phyloP scores from a whole-genome alignment of 2,888 invertebrate species.

The Folsomia manolachei region DNA sequence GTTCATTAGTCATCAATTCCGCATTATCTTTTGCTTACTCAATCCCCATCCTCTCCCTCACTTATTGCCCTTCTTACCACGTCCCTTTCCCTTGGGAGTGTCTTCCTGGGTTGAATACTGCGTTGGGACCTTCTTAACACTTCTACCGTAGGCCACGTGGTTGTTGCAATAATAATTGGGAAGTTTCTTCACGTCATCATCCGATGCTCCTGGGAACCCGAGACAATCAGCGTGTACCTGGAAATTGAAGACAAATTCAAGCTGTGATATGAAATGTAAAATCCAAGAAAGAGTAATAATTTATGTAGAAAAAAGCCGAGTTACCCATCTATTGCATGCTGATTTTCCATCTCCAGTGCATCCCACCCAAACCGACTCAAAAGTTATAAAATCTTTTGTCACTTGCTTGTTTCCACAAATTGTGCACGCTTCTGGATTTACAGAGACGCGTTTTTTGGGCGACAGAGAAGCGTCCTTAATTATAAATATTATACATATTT shows the following conservation, averaged over 20 bases:
- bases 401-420: background rate
- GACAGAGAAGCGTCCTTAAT: background rate
- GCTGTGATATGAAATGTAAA: background rate
- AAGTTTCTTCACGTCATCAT: background rate
- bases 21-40: no score
- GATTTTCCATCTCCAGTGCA: background rate
- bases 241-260: no score
- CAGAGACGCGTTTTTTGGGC: background rate
- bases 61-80: background rate
- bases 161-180: background rate
- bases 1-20: no score
- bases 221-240: background rate
- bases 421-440: background rate
- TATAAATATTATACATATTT: background rate
- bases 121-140: background rate
- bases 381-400: slow-evolving; percentile 1
- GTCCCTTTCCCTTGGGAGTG: background rate
- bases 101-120: background rate
- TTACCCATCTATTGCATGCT: background rate
- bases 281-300: background rate
- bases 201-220: background rate
- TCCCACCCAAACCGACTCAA: background rate
- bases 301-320: background rate
- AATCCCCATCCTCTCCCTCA: no score
- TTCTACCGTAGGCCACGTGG: background rate